These are phyloP conservation scores for Syrrhaptes paradoxus DNA, from an alignment of 2,113 vertebrate species.

Conservation along the genomic window DNA sequence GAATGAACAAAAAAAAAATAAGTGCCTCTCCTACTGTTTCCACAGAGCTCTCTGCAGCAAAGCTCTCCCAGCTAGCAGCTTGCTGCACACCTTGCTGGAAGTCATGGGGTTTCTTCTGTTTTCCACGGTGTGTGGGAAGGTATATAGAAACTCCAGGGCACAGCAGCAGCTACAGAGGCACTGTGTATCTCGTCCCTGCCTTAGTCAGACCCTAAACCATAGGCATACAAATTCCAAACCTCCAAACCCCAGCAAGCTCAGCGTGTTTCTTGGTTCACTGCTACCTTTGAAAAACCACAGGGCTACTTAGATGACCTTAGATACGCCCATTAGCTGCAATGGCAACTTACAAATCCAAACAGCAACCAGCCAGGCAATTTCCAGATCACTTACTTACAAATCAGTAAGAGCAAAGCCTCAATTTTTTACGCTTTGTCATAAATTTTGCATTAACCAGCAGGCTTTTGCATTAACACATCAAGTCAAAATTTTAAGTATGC, in stretches of 20 bases:
- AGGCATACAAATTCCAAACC: neutral
- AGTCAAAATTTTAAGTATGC: neutral
- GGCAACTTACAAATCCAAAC: neutral
- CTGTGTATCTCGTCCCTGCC: neutral
- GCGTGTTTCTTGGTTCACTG: neutral
- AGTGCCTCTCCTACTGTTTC: neutral
- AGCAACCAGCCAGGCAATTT: neutral
- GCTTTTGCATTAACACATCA: neutral
- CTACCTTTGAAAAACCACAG: neutral
- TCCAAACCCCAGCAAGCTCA: neutral
- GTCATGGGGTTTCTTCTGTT: neutral
- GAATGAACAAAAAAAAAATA: neutral
- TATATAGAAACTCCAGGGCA: neutral
- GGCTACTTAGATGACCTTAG: neutral
- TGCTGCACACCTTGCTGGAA: neutral
- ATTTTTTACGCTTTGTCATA: neutral
- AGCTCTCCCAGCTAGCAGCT: neutral
- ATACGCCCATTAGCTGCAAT: neutral
- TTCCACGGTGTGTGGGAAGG: neutral
- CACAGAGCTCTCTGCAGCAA: neutral
- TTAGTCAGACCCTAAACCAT: neutral
- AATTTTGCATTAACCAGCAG: neutral
- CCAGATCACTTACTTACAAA: neutral
- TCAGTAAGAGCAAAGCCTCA: neutral
- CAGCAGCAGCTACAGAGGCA: neutral